These are phyloP conservation scores for Cyanoramphus novaezelandiae DNA, from an alignment of 2,113 vertebrate species.

Conservation along the genomic window DNA sequence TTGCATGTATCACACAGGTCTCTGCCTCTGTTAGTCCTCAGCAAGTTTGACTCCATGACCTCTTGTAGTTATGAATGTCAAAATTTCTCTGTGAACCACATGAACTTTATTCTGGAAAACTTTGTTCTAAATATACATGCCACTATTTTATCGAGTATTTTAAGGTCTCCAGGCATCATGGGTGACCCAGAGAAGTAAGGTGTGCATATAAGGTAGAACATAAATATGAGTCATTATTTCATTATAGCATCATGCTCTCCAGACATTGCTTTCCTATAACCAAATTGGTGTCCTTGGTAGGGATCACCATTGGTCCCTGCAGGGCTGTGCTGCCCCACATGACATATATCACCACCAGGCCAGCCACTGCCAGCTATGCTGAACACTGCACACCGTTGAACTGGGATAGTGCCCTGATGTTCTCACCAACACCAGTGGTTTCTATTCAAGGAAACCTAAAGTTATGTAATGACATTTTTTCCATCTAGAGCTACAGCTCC, in stretches of 20 bases:
- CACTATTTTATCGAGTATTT: neutral
- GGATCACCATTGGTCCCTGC: neutral
- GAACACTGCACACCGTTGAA: neutral
- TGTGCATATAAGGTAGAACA: neutral
- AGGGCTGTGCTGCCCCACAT: neutral
- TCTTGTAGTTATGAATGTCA: neutral
- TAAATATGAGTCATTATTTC: neutral
- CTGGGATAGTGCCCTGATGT: neutral
- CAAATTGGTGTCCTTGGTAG: neutral
- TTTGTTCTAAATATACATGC: neutral
- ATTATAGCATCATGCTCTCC: neutral
- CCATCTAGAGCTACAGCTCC: neutral
- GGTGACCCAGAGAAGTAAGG: neutral
- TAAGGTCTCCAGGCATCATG: neutral
- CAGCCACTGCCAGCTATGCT: neutral
- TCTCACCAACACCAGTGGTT: neutral
- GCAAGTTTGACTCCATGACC: neutral
- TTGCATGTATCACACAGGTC: neutral
- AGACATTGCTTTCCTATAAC: neutral
- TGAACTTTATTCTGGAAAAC: neutral
- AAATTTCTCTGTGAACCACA: neutral
- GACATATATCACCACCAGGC: too few relatives aligned
- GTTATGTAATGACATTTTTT: constrained; percentile 3
- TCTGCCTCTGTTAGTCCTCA: neutral
- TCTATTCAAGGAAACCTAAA: constrained; percentile 17